Conservation (phyloP, 2,888 invertebrate genomes). For the Micoletzkya japonica region DNA sequence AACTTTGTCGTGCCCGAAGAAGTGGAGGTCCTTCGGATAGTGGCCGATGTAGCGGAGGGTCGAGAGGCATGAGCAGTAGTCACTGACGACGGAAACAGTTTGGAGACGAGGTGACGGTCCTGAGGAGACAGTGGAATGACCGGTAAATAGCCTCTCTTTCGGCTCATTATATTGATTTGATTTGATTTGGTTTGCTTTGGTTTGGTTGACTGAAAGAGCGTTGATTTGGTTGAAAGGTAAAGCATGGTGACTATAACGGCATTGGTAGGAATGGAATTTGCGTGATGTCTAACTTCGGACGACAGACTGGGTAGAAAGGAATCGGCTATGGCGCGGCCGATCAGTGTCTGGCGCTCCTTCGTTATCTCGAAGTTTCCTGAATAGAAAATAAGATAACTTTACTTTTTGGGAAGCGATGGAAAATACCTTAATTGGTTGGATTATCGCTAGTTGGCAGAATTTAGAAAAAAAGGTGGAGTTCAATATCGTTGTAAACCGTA, state of each 20-base stretch:
- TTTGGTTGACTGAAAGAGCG: too few relatives aligned
- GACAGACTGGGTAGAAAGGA: conserved; percentile 4
- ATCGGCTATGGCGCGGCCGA: neutral
- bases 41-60: neutral
- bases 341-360: conserved; percentile 17
- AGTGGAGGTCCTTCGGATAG: neutral
- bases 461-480: too few relatives aligned
- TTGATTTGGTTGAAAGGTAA: too few relatives aligned
- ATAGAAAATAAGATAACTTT: too few relatives aligned
- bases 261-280: neutral
- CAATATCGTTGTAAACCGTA: too few relatives aligned
- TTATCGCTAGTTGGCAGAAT: too few relatives aligned
- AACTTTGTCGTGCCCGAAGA: too few relatives aligned
- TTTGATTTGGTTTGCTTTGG: neutral
- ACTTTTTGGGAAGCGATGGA: too few relatives aligned
- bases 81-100: conserved; percentile 1
- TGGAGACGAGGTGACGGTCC: conserved; percentile 12
- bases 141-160: too few relatives aligned
- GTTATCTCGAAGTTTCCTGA: conserved; percentile 9
- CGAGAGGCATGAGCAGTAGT: conserved; percentile 20
- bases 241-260: too few relatives aligned
- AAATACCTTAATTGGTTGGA: too few relatives aligned
- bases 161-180: neutral
- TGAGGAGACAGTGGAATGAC: too few relatives aligned
- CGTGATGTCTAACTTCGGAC: neutral